Conservation (phyloP, 2,888 invertebrate genomes). For the Eulithis testata region DNA sequence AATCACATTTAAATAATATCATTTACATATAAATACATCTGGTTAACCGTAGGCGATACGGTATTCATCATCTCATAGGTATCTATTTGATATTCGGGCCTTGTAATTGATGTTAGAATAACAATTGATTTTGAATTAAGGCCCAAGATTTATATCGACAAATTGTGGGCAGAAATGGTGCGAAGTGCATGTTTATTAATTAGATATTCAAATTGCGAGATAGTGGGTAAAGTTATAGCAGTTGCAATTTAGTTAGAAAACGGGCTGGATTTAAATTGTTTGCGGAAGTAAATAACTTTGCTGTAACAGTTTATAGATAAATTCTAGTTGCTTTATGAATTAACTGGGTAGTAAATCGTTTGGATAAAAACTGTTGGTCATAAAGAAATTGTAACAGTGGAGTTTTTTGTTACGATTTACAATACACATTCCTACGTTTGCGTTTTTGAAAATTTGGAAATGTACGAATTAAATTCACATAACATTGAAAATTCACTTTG, state of each 20-base stretch:
- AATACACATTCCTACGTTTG: too few species aligned
- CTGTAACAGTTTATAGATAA: conserved; percentile 11
- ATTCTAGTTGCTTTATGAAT: background rate
- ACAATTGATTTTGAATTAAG: conserved; percentile 24
- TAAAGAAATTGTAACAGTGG: background rate
- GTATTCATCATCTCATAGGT: conserved; percentile 22
- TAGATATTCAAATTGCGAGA: conserved; percentile 36
- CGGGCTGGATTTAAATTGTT: conserved; percentile 10
- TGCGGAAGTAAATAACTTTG: conserved; percentile 17
- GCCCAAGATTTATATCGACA: conserved; percentile 50
- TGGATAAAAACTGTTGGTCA: background rate
- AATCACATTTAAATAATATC: conserved; percentile 24
- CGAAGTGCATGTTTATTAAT: conserved; percentile 41
- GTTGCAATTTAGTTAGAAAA: conserved; percentile 18
- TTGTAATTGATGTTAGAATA: conserved; percentile 47
- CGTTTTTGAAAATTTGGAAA: too few species aligned
- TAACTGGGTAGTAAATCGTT: background rate
- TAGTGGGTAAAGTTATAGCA: conserved; percentile 22
- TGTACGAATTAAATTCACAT: background rate
- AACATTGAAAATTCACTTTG: conserved; percentile 2
- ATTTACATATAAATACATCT: conserved; percentile 32
- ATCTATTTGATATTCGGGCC: conserved; percentile 53
- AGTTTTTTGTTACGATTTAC: background rate
- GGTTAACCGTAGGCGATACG: conserved; percentile 34
- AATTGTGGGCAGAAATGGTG: conserved; percentile 52